Evolutionary conservation across 1,140 invertebrate species (phyloP), one percentile per base, ranked within the genome.

Genomic region (Fopius arisanus): DNA sequence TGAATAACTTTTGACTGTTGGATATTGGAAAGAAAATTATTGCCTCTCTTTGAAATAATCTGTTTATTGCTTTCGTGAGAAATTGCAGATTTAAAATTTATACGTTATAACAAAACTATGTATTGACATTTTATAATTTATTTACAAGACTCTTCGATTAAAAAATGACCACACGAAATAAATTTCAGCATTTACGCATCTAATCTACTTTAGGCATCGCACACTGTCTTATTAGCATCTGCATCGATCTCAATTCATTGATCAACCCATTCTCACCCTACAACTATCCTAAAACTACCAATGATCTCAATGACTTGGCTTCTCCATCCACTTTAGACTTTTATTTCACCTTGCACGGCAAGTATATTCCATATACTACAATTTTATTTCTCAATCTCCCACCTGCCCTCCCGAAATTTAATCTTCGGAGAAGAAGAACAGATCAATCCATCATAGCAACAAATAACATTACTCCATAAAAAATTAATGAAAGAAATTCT

Each of bases 341-440:
- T 43, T 67, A 78, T 78, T 77, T 78, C 28, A 77, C 70, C 81
- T 83, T 83, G 80, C 80, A 82, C 77, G 75, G 81, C 79, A 83
- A 81, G 79, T 78, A 79, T 67, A 67, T 62, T 68, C 19, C 19
- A 73, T 48, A 77, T 76, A 72, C 33, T 67, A 19, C 37, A 67
- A 19, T 4, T 41, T 6, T 10, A 41, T 41, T 33, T 37, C 26
- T 28, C 14, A 63, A 66, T 67, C 21, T 37, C 33, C 21, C 23
- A 21, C n/a, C 37, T 40, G 9, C 21, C 29, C 67, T 10, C 28
- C n/a, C 14, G 19, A 59, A 28, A 59, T 26, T 21, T 26, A 59
- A 59, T 7, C 1, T 3, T 28, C 14, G 23, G n/a, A 73, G 23
- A 67, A 26, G 21, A 26, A 73, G 48, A 51, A 67, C 19, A 67